Evolutionary conservation across 2,113 vertebrate genomes (phyloP).

Genomic region (Alligator sinensis): DNA sequence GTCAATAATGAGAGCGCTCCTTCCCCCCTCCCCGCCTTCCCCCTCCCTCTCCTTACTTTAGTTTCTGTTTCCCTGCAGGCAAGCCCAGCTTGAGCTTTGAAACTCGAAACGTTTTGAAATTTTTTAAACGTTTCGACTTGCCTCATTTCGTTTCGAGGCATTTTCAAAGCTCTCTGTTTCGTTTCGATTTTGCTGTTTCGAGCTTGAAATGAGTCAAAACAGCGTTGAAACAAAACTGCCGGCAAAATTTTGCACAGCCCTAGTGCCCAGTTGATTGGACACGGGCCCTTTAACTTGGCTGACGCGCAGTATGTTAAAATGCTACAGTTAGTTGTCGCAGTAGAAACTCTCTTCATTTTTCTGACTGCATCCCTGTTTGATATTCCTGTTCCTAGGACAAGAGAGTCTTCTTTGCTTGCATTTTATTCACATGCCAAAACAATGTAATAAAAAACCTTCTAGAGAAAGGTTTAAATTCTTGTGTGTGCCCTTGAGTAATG

Average conservation of each 20-base stretch:
- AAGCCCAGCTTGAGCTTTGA: no score
- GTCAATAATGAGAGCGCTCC: neutral
- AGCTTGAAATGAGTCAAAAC: no score
- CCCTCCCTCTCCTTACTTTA: neutral
- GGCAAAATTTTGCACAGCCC: accelerated
- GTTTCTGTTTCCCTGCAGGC: no score
- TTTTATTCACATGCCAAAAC: neutral
- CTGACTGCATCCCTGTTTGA: neutral
- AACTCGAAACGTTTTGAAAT: no score
- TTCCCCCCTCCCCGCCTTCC: neutral
- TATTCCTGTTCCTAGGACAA: neutral
- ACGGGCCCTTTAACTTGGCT: neutral
- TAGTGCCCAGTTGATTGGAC: neutral
- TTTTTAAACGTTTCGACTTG: no score
- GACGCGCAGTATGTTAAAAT: neutral
- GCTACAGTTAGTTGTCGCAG: neutral
- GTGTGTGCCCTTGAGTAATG: neutral
- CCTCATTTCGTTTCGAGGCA: no score
- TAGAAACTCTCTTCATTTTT: neutral
- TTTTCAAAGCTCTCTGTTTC: no score
- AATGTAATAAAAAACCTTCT: neutral
- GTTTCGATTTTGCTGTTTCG: no score
- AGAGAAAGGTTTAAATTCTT: neutral
- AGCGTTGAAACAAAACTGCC: neutral
- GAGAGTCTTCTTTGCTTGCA: neutral